These are phyloP conservation scores for Platichthys flesus DNA, from an alignment of 2,113 vertebrate species.

Conservation along the genomic window DNA sequence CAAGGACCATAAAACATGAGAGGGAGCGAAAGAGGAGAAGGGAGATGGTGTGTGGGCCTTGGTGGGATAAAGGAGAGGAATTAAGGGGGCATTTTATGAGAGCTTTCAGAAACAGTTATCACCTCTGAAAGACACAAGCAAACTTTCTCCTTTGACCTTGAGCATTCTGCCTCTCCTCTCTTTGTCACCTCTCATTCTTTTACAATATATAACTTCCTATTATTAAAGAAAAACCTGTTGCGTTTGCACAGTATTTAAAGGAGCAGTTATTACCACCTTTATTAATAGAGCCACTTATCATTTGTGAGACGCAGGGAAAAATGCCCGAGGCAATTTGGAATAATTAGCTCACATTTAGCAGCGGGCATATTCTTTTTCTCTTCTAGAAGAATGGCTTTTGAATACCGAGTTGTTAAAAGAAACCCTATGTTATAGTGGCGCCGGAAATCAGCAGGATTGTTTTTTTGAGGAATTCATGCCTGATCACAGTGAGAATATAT, in stretches of 20 bases:
- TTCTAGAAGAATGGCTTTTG: slow-evolving; percentile 18
- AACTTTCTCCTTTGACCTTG: slow-evolving; percentile 73
- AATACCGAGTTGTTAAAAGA: slow-evolving; percentile 9
- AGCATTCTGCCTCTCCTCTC: slow-evolving; percentile 4
- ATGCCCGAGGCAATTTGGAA: slow-evolving; percentile 54
- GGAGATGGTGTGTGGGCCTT: slow-evolving; percentile 59
- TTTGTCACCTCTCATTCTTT: slow-evolving; percentile 8
- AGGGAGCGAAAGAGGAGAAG: slow-evolving; percentile 46
- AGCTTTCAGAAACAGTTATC: slow-evolving; percentile 64
- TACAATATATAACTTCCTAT: slow-evolving; percentile 25
- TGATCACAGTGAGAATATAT: slow-evolving; percentile 1
- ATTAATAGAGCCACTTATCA: slow-evolving; percentile 52
- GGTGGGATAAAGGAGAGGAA: slow-evolving; percentile 72
- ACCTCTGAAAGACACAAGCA: slow-evolving; percentile 64
- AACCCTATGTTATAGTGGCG: slow-evolving; percentile 4
- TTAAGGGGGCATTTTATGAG: slow-evolving; percentile 76
- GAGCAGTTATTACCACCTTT: slow-evolving; percentile 49
- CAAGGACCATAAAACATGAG: slow-evolving; percentile 79
- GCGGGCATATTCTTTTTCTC: slow-evolving; percentile 35
- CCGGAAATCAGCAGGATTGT: slow-evolving; percentile 2
- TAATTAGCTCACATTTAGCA: slow-evolving; percentile 58
- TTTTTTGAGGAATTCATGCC: not conserved
- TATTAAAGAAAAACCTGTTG: not conserved
- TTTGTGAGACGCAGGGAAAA: slow-evolving; percentile 28
- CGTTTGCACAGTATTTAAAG: not conserved